Conservation (phyloP, 2,888 invertebrate species). For the Helobdella robusta region DNA sequence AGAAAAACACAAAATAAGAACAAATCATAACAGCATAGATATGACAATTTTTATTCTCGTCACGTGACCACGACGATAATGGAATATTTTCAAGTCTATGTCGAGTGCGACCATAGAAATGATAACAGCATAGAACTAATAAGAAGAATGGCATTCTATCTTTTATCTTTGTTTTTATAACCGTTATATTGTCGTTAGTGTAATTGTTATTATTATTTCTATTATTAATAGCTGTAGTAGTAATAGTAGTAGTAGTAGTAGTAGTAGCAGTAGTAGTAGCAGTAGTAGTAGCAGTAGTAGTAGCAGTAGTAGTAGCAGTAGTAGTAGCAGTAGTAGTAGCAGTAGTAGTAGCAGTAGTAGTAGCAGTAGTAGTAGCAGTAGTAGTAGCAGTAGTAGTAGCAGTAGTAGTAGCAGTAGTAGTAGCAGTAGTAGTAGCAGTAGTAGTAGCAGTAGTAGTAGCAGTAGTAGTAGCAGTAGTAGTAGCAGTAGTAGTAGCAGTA, state of each 20-base stretch:
- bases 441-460: not conserved
- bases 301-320: not conserved
- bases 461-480: not conserved
- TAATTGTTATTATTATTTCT: not conserved
- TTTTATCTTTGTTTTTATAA: too few species aligned
- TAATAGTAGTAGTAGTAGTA: not conserved
- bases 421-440: not conserved
- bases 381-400: not conserved
- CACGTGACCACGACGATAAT: too few species aligned
- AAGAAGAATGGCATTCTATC: too few species aligned
- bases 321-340: not conserved
- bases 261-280: not conserved
- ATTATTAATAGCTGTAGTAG: not conserved
- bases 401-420: not conserved
- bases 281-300: not conserved
- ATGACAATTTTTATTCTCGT: too few species aligned
- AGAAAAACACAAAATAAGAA: too few species aligned
- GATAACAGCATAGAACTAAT: too few species aligned
- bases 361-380: not conserved
- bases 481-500: conserved; percentile 5
- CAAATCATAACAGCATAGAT: too few species aligned
- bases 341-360: not conserved
- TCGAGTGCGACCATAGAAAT: too few species aligned
- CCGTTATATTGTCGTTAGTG: too few species aligned
- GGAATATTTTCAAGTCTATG: too few species aligned